Base-by-base conservation (phyloP, 2,888 invertebrate genomes). In the Deilephila elpenor region DNA sequence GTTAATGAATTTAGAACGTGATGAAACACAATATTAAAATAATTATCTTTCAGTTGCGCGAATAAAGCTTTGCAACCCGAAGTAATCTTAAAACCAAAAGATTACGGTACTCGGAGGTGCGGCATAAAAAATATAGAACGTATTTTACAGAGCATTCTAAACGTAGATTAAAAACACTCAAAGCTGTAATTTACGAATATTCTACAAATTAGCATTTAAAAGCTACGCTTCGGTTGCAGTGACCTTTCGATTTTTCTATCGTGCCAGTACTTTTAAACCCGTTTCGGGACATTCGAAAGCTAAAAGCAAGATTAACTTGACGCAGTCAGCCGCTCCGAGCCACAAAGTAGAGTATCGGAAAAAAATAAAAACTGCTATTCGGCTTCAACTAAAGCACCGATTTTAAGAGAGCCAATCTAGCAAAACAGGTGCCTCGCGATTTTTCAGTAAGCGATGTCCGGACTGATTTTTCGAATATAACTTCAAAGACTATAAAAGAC, bases 381-480 rank as follows among this genome's bases (percentile, higher is more conserved):
- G 44, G 51, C 25, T 67, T 67, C 25, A 67, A 51, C 44, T 67
- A 51, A 64, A 64, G 64, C 20, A 44, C 64, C 6, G 77, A 80
- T 76, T 78, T 77, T 76, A 75, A 67, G 67, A 44, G 25, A 67
- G 67, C 67, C 67, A 51, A 51, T 67, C 25, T 51, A 67, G 25
- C 25, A 17, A 17, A 7, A 14, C 67, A 67, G 25, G 51, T 67
- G 44, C 8, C 5, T 67, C 44, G 25, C 20, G 20, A 44, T 67
- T 67, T 67, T 51, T 25, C 20, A 34, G 19, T 44, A 34, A 37
- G 8, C 34, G 6, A 20, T 20, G 5, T n/a, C 11, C 64, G 20
- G 17, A 29, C 44, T 3, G 3, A 44, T 44, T 44, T 32, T 44
- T 44, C 44, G 44, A 44, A 11, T 11, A 44, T 11, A 11, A 37